Evolutionary conservation across 1,140 invertebrate species (phyloP).

Genomic region (Holcopasites calliopsidis): DNA sequence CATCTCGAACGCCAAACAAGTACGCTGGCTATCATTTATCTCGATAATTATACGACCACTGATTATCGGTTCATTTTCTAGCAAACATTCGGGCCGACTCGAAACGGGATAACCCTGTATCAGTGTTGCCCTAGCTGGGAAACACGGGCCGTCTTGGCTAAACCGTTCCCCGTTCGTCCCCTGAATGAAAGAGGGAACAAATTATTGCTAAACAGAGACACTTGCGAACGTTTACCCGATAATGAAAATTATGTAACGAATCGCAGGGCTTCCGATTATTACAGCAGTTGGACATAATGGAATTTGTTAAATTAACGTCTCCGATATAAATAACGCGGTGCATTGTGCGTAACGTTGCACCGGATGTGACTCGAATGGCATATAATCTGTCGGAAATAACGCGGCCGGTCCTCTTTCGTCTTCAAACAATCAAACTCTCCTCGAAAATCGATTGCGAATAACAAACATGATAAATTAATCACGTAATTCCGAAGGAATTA

Average conservation of each 20-base stretch:
- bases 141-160: neutral
- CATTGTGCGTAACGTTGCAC: neutral
- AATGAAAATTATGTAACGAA: conserved; percentile 22
- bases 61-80: conserved; percentile 35
- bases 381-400: conserved; percentile 19
- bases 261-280: neutral
- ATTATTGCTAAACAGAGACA: neutral
- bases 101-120: conserved; percentile 4
- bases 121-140: neutral
- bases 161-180: neutral
- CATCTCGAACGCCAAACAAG: conserved; percentile 37
- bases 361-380: conserved; percentile 9
- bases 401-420: neutral
- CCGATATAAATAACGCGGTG: conserved; percentile 2
- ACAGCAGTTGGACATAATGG: neutral
- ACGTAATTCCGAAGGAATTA: too few relatives aligned
- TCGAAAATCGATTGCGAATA: neutral
- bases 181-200: neutral
- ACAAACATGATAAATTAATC: too few relatives aligned
- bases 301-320: conserved; percentile 9
- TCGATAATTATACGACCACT: conserved; percentile 38
- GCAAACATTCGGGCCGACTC: conserved; percentile 15
- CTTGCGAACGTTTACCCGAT: conserved; percentile 1
- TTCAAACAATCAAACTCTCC: conserved; percentile 19
- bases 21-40: conserved; percentile 29